Percentiles rank a stretch among this genome's conserved stretches.
These are phyloP conservation scores for Drosophila oshimai DNA, from an alignment of 1,140 invertebrate genomes.

Conservation along the genomic window DNA sequence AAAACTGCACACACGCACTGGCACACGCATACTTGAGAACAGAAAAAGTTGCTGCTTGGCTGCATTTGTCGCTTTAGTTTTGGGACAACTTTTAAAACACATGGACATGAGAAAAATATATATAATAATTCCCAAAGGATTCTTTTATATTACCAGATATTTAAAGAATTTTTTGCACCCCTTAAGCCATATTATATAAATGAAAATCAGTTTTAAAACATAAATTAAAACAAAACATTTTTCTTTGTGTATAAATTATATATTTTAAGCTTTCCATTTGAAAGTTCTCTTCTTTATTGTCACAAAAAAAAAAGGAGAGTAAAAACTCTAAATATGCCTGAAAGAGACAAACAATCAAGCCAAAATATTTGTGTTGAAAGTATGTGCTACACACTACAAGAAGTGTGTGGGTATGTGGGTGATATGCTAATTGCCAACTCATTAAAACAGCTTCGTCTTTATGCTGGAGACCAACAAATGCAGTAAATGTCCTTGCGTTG, in stretches of 20 bases:
- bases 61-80: slow-evolving; percentile 27
- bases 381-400: background rate
- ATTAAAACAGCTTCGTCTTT: slow-evolving; percentile 75
- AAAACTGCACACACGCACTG: slow-evolving; percentile 33
- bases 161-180: too few species aligned
- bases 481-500: slow-evolving; percentile 24
- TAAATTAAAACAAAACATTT: background rate
- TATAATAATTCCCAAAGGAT: too few species aligned
- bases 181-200: too few species aligned
- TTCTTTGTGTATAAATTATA: slow-evolving; percentile 8
- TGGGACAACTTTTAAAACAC: slow-evolving; percentile 34
- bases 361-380: slow-evolving; percentile 39
- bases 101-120: background rate
- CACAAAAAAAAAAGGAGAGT: slow-evolving; percentile 21
- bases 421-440: slow-evolving; percentile 77
- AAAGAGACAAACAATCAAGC: slow-evolving; percentile 38
- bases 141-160: too few species aligned
- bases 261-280: slow-evolving; percentile 18
- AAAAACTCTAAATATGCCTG: slow-evolving; percentile 29
- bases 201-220: background rate
- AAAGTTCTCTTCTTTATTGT: slow-evolving; percentile 8
- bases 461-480: slow-evolving; percentile 38
- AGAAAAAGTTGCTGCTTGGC: slow-evolving; percentile 45
- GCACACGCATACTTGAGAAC: slow-evolving; percentile 11
- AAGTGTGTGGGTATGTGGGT: slow-evolving; percentile 17